A percentile compares a stretch with the other conserved stretches of the same genome.
Evolutionary conservation across 2,888 invertebrate genomes (phyloP).

Genomic region (Empis livida): DNA sequence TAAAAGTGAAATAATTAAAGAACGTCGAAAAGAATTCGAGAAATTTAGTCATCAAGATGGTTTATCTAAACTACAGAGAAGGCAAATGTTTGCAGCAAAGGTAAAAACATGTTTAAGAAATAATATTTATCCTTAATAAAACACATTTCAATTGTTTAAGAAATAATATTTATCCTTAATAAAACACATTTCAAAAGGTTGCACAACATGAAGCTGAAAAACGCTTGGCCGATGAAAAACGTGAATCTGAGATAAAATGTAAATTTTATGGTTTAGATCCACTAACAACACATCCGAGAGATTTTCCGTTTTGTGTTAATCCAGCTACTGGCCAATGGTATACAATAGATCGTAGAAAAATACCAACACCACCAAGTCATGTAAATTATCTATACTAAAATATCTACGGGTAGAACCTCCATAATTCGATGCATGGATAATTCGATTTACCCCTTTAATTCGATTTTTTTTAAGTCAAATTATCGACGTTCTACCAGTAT

Average conservation of each 20-base stretch:
- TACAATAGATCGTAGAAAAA: constrained; percentile 23
- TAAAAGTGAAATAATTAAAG: constrained; percentile 6
- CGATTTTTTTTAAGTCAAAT: too few species aligned
- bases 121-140: too few species aligned
- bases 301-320: constrained; percentile 31
- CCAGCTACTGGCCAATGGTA: constrained; percentile 33
- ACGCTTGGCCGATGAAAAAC: constrained; percentile 24
- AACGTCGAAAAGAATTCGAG: neutral
- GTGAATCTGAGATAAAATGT: constrained; percentile 30
- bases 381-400: too few species aligned
- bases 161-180: too few species aligned
- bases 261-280: constrained; percentile 32
- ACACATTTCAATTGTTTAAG: neutral
- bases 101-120: constrained; percentile 12
- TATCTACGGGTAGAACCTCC: too few species aligned
- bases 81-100: constrained; percentile 32
- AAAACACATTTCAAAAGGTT: neutral
- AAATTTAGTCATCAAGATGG: neutral
- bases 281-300: constrained; percentile 21
- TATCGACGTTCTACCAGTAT: too few species aligned
- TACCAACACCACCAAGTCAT: constrained; percentile 28
- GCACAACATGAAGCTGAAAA: constrained; percentile 33
- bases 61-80: constrained; percentile 29
- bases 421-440: too few species aligned
- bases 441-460: too few species aligned